Evolutionary conservation across 2,888 invertebrate species (phyloP).

Genomic region (Cerastis rubricosa): DNA sequence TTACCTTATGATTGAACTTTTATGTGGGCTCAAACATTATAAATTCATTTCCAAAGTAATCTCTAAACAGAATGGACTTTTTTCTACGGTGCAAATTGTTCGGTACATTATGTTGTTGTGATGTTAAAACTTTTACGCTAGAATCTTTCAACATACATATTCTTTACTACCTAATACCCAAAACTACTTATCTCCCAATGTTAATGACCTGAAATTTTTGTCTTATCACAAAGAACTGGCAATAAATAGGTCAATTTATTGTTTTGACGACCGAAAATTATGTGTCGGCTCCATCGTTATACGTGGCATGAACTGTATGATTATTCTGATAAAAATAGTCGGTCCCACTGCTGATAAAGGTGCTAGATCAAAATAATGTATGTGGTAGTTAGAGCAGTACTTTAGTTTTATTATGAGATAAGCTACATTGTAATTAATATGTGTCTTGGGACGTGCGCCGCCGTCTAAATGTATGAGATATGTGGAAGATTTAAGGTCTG

Average conservation of each 20-base stretch:
- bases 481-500: conserved; percentile 57
- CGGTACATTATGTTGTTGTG: no score
- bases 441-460: conserved; percentile 59
- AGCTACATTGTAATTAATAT: conserved; percentile 64
- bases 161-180: conserved; percentile 23
- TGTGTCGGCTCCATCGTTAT: conserved; percentile 73
- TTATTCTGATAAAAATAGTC: conserved; percentile 69
- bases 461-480: conserved; percentile 60
- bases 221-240: conserved; percentile 82
- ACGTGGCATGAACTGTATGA: conserved; percentile 75
- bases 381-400: conserved; percentile 61
- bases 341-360: conserved; percentile 55
- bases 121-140: background rate
- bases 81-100: no score
- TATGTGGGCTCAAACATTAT: background rate
- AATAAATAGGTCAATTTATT: conserved; percentile 89
- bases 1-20: background rate
- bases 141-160: background rate
- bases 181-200: conserved; percentile 75
- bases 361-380: conserved; percentile 62
- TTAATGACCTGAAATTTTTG: conserved; percentile 85
- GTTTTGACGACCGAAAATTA: conserved; percentile 78
- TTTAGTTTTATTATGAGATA: conserved; percentile 65
- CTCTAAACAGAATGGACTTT: no score
- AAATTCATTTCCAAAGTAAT: background rate